Percentiles rank a stretch among this genome's conserved stretches.
Evolutionary conservation across 1,140 invertebrate genomes (phyloP).

Genomic region (Lutraria rhynchaena): DNA sequence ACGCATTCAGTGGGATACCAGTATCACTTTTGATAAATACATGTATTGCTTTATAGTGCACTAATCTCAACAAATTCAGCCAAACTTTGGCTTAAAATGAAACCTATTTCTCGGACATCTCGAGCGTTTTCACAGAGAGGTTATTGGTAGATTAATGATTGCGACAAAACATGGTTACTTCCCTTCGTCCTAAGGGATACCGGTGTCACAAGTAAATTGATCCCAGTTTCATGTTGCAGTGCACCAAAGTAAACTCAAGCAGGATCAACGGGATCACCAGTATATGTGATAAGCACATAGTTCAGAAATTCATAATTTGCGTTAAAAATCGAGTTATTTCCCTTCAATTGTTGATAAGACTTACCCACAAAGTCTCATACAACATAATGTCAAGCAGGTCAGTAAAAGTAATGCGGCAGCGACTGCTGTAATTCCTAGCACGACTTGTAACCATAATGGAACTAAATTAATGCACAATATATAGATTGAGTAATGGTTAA

Average conservation of each 20-base stretch:
- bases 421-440: constrained; percentile 32
- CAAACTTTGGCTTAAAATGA: no score
- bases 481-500: no score
- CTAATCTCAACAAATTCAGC: no score
- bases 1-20: not conserved
- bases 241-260: not conserved
- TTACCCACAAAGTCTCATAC: constrained; percentile 54
- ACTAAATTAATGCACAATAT: constrained; percentile 33
- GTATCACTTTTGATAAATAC: not conserved
- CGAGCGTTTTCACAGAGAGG: no score
- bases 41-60: no score
- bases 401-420: constrained; percentile 24
- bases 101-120: no score
- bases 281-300: not conserved
- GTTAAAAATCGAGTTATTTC: not conserved
- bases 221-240: no score
- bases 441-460: constrained; percentile 43
- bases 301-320: no score
- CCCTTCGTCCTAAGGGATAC: no score
- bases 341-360: not conserved
- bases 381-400: constrained; percentile 45
- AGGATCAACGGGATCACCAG: not conserved
- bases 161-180: no score
- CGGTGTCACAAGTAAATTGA: no score
- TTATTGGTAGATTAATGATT: no score